A percentile compares a stretch with the other conserved stretches of the same genome.
Conservation (phyloP, 2,888 invertebrate genomes). For the Nycteola revayana region DNA sequence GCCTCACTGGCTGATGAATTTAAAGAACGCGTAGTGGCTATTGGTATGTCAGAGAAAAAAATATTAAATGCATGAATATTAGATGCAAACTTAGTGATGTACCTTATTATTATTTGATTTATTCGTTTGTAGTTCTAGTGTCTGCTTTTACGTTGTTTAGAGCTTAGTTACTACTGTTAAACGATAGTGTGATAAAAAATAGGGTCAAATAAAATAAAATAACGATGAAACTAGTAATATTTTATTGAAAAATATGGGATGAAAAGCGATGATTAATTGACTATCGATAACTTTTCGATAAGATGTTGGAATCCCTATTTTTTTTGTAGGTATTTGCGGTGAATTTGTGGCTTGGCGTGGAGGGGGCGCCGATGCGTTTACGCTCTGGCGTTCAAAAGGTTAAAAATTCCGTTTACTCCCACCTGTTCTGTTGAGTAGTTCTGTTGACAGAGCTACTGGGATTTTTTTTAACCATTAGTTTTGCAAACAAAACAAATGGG, state of each 20-base stretch:
- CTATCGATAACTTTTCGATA: conserved; percentile 6
- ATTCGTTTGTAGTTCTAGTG: conserved; percentile 5
- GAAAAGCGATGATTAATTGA: conserved; percentile 8
- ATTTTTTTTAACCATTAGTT: too few species aligned
- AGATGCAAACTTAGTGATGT: conserved; percentile 4
- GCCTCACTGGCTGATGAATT: too few species aligned
- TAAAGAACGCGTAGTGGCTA: too few species aligned
- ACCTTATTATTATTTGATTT: conserved; percentile 6
- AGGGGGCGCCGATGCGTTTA: conserved; percentile 3
- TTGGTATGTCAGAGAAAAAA: too few species aligned
- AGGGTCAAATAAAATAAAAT: conserved; percentile 6
- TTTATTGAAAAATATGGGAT: conserved; percentile 6
- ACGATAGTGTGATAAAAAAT: conserved; percentile 6
- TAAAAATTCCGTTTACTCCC: too few species aligned
- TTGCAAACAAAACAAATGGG: too few species aligned
- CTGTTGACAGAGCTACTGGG: too few species aligned
- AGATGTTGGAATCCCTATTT: conserved; percentile 5
- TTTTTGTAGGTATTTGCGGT: conserved; percentile 4
- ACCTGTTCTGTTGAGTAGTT: too few species aligned
- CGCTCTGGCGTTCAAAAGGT: conserved; percentile 1
- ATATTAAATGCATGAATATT: too few species aligned
- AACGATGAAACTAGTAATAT: conserved; percentile 6
- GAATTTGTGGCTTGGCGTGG: conserved; percentile 5
- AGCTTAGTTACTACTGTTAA: conserved; percentile 6
- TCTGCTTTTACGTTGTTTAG: conserved; percentile 4